Percentiles rank a stretch among this genome's conserved stretches.
These are phyloP conservation scores for Metridium senile DNA, from an alignment of 92 coral and sea anemone species.

Conservation along the genomic window DNA sequence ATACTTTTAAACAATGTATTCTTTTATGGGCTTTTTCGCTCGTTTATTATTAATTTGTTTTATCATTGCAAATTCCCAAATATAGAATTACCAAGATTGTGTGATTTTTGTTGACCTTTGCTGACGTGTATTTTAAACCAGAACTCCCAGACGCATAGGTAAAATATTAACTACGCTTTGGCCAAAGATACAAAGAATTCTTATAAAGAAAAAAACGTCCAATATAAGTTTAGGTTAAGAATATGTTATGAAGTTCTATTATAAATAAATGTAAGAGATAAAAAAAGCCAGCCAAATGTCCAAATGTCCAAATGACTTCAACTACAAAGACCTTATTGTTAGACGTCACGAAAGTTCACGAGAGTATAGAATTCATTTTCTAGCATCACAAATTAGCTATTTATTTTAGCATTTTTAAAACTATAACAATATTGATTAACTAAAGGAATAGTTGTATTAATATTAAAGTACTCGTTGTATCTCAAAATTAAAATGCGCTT, in stretches of 20 bases:
- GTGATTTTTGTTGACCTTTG: conserved; percentile 16
- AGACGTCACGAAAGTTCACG: conserved; percentile 40
- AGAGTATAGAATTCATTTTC: neutral
- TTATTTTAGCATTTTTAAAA: neutral
- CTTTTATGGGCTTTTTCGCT: too few species aligned
- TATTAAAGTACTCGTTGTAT: neutral
- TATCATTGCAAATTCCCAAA: too few species aligned
- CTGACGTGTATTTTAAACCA: neutral
- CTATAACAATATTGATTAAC: neutral
- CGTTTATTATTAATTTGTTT: too few species aligned
- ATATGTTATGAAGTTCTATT: too few species aligned
- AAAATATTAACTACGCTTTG: conserved; percentile 1
- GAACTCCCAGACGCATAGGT: conserved; percentile 16
- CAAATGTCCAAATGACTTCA: neutral
- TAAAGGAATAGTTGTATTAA: neutral
- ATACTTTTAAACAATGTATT: too few species aligned
- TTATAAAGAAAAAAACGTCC: neutral
- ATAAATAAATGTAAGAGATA: too few species aligned
- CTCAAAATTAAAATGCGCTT: neutral
- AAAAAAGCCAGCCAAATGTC: too few species aligned
- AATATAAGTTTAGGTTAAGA: too few species aligned
- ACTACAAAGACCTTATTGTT: conserved; percentile 44
- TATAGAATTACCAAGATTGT: too few species aligned
- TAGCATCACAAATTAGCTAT: neutral
- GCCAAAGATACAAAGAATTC: conserved; percentile 8